Percentiles rank a stretch among this genome's conserved stretches.
phyloP scores from a whole-genome alignment of 2,113 vertebrate genomes.

The Epinephelus moara region DNA sequence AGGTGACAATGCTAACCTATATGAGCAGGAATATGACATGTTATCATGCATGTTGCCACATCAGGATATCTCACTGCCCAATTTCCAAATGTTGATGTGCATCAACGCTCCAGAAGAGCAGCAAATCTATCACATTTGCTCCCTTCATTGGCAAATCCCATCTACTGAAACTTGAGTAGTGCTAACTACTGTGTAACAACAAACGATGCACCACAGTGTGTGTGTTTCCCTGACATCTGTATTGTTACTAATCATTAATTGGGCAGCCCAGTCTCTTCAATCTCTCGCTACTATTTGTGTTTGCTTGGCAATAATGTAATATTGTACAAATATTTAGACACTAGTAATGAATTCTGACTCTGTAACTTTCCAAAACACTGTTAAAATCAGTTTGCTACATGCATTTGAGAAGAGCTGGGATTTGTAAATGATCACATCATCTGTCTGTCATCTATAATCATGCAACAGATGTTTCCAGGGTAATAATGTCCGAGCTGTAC shows the following conservation, averaged over 20 bases:
- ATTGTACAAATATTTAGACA: not conserved
- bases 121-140: not conserved
- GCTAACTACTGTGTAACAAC: not conserved
- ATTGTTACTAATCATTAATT: not conserved
- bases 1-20: not conserved
- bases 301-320: not conserved
- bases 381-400: not conserved
- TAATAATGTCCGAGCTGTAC: not conserved
- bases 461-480: slow-evolving; percentile 31
- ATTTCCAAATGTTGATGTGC: not conserved
- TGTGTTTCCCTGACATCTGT: not conserved
- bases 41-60: not conserved
- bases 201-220: not conserved
- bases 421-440: not conserved
- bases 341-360: not conserved
- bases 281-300: not conserved
- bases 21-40: not conserved
- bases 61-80: not conserved
- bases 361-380: not conserved
- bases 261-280: not conserved
- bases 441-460: not conserved
- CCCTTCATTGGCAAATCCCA: not conserved
- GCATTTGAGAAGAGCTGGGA: not conserved
- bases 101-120: not conserved
- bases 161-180: not conserved